Base-by-base conservation (phyloP, 53 echinoderm and acorn worm genomes). In the Echinometra lucunter region DNA sequence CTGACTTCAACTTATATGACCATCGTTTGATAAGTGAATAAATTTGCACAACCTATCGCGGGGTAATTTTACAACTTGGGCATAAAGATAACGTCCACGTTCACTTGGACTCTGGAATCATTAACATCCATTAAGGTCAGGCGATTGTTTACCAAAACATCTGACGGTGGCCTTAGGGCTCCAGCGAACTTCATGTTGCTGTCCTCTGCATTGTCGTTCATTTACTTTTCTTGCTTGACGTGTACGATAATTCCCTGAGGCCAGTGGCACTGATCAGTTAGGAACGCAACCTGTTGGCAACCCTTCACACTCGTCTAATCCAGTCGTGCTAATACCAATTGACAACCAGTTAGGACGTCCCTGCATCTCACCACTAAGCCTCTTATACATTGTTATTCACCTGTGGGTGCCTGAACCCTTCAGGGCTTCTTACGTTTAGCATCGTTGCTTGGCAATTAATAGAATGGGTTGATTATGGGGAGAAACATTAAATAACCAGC, bases 41-140 rank as follows among this genome's bases (percentile, higher is more conserved):
- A 58, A 89, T 89, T 18, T 89, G 89, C 15, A 89, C 60, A 60
- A 57, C 11, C 10, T 58, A 58, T 37, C 60, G 60, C 60, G 57
- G 89, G 53, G 58, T 89, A 30, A 89, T 60, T 89, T 89, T n/a
- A 89, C 60, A 89, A 57, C 37, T 89, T 60, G 89, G 37, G 60
- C 30, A 58, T 37, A 37, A 7, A 57, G 89, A 60, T 58, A 38
- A 85, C 27, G 13, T 11, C 28, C 8, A 30, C 37, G 4, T 58
- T 37, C 28, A 60, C 89, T 21, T 89, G 89, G 60, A 89, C 89
- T 89, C 89, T 89, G 89, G 89, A 89, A 58, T 58, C 89, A 89
- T 89, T 89, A 89, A n/a, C 89, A 37, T 60, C 58, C 60, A 13
- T 9, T 45, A 19, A 58, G 19, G 4, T 11, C 37, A 32, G 37